Evolutionary conservation across 2,113 vertebrate genomes (phyloP).

Genomic region (Rhinoptilus africanus): DNA sequence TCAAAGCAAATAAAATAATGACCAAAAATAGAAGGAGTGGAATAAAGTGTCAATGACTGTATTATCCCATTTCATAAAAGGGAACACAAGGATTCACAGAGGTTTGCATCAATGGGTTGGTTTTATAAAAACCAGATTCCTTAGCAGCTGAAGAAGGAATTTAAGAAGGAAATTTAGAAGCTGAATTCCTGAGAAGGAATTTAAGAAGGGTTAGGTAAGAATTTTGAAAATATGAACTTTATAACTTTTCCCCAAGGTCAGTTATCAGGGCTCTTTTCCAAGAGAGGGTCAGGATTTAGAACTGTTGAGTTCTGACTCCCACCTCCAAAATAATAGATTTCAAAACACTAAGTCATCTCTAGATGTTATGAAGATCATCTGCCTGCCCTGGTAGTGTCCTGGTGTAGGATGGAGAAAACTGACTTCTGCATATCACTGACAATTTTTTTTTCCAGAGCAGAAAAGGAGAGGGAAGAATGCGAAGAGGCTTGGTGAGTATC

Average conservation of each 20-base stretch:
- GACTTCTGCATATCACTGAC: not conserved
- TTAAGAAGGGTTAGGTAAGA: not conserved
- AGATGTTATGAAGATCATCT: not conserved
- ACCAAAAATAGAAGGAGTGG: not conserved
- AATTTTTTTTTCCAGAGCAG: not conserved
- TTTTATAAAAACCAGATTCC: slow-evolving; percentile 14
- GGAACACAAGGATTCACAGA: not conserved
- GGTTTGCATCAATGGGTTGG: not conserved
- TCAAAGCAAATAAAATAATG: slow-evolving; percentile 10
- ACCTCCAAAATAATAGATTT: not conserved
- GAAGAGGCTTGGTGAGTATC: not conserved
- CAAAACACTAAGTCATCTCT: not conserved
- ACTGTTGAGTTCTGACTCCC: not conserved
- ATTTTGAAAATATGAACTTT: not conserved
- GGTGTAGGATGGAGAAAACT: not conserved
- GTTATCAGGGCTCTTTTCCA: not conserved
- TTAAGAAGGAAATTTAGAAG: not conserved
- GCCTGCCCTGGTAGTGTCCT: not conserved
- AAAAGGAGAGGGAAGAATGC: not conserved
- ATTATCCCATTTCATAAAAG: not conserved
- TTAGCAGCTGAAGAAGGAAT: not conserved
- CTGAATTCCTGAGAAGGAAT: not conserved
- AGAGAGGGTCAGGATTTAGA: fast-evolving
- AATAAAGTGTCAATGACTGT: not conserved
- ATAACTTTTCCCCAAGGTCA: not conserved